A percentile compares a stretch with the other conserved stretches of the same genome.
phyloP scores from a whole-genome alignment of 2,888 invertebrate genomes.

The Caenorhabditis panamensis region DNA sequence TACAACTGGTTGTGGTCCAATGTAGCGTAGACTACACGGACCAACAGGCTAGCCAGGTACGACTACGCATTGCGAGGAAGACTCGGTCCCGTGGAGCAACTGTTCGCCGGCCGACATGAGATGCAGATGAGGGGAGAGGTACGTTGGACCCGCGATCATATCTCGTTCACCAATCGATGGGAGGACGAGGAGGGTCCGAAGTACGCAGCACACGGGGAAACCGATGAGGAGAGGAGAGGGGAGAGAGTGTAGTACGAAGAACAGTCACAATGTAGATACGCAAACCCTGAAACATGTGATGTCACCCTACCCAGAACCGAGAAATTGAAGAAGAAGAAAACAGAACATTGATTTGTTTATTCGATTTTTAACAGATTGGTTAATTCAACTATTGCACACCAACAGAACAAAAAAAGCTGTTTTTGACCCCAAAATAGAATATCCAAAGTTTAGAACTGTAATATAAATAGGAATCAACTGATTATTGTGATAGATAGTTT shows the following conservation, averaged over 20 bases:
- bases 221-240: background rate
- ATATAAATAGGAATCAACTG: background rate
- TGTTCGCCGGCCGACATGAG: conserved; percentile 16
- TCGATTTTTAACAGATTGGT: background rate
- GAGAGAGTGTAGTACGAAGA: conserved; percentile 3
- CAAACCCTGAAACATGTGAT: background rate
- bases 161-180: conserved; percentile 22
- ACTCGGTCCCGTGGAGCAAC: conserved; percentile 46
- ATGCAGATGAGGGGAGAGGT: conserved; percentile 43
- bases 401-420: conserved; percentile 22
- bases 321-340: background rate
- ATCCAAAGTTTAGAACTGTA: no score
- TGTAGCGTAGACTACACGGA: conserved; percentile 35
- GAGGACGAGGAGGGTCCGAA: conserved; percentile 16
- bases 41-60: conserved; percentile 10
- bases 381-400: conserved; percentile 28
- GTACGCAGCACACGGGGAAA: conserved; percentile 16
- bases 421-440: background rate
- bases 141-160: conserved; percentile 52
- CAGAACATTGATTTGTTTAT: background rate
- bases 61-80: background rate
- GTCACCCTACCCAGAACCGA: background rate
- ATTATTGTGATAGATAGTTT: background rate
- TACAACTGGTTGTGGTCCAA: background rate
- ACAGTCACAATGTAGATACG: background rate